These are phyloP conservation scores for Cephus pygmeus DNA, from an alignment of 2,888 invertebrate species.

Conservation along the genomic window DNA sequence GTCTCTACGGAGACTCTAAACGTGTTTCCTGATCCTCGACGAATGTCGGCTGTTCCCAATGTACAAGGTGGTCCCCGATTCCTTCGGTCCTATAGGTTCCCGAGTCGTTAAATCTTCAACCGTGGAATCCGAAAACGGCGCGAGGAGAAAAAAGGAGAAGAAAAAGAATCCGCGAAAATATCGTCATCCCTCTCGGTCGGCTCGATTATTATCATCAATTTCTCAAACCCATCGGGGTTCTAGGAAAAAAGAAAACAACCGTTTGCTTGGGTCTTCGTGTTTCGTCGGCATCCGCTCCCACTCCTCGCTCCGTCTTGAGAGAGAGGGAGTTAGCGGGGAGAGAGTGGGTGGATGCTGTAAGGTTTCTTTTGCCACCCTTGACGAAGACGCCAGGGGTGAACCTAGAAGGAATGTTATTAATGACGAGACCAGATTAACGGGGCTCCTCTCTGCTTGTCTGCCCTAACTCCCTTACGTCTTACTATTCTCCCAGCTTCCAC, in stretches of 20 bases:
- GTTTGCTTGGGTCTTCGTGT: neutral
- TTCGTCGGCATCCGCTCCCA: neutral
- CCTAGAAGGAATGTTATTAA: slow-evolving; percentile 35
- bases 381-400: slow-evolving; percentile 18
- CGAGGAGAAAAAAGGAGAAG: slow-evolving; percentile 10
- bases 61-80: neutral
- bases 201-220: slow-evolving; percentile 1
- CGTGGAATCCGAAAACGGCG: neutral
- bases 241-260: neutral
- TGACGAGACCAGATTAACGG: slow-evolving; percentile 36
- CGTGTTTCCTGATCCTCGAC: neutral
- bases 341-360: slow-evolving; percentile 12
- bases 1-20: neutral
- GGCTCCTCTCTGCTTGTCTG: slow-evolving; percentile 19
- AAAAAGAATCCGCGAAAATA: slow-evolving; percentile 15
- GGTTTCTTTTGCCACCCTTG: slow-evolving; percentile 15
- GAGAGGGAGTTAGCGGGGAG: slow-evolving; percentile 3
- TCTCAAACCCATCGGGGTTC: neutral
- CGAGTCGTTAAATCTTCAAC: neutral
- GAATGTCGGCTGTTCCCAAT: neutral
- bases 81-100: neutral
- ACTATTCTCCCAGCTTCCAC: slow-evolving; percentile 27
- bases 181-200: neutral
- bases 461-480: slow-evolving; percentile 21
- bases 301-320: neutral